A percentile compares a stretch with the other conserved stretches of the same genome.
phyloP scores from a whole-genome alignment of 2,888 invertebrate species.

The Adelphocoris suturalis region DNA sequence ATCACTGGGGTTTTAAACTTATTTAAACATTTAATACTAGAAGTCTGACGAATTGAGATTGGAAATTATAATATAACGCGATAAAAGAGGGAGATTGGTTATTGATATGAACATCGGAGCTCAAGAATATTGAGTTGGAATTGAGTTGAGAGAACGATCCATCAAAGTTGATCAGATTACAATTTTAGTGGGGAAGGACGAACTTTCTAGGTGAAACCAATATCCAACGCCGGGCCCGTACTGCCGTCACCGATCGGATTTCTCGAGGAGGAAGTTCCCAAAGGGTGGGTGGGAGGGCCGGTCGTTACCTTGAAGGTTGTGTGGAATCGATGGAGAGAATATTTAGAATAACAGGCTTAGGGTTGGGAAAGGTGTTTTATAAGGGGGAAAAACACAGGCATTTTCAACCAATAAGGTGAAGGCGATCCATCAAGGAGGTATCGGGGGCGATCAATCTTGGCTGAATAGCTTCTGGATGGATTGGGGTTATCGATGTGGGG shows the following conservation, averaged over 20 bases:
- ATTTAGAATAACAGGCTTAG: constrained; percentile 1
- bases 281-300: background rate
- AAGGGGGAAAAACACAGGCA: background rate
- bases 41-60: too few species aligned
- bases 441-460: background rate
- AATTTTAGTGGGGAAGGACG: background rate
- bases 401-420: background rate
- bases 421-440: background rate
- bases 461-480: background rate
- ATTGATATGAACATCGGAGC: background rate
- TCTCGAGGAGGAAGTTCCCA: background rate
- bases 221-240: background rate
- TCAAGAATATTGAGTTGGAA: background rate
- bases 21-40: background rate
- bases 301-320: constrained; percentile 10
- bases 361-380: background rate
- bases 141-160: background rate
- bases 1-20: background rate
- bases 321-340: constrained; percentile 19
- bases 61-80: too few species aligned
- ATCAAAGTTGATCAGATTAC: background rate
- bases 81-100: background rate
- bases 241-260: background rate
- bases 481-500: background rate
- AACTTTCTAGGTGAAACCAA: background rate